A percentile compares a stretch with the other conserved stretches of the same genome.
Evolutionary conservation across 2,797 vertebrate species (phyloP).

Genomic region (Psittacula derbiana): DNA sequence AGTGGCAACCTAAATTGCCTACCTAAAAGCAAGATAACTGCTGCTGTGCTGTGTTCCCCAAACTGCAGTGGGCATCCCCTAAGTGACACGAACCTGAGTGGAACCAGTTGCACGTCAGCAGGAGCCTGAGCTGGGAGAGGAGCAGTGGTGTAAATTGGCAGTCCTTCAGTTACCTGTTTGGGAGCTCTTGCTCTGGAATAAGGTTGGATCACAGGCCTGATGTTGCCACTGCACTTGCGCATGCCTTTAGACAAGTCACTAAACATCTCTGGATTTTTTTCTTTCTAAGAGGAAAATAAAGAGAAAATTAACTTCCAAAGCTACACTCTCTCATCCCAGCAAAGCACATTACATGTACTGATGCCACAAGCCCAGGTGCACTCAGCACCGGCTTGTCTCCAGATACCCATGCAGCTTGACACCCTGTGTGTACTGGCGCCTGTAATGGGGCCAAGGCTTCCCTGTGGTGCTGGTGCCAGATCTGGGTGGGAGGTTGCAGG

Average conservation of each 20-base stretch:
- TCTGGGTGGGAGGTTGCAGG: neutral
- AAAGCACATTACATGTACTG: rapidly evolving
- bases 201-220: no score
- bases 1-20: neutral
- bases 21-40: neutral
- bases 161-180: neutral
- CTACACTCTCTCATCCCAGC: no score
- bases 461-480: neutral
- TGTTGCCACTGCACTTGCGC: neutral
- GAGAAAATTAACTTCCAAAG: neutral
- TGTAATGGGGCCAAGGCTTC: neutral
- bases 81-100: neutral
- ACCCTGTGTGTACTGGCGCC: neutral
- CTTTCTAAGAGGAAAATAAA: neutral
- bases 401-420: neutral
- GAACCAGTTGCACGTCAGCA: rapidly evolving
- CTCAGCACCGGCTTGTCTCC: neutral
- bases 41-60: rapidly evolving
- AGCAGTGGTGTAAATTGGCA: rapidly evolving
- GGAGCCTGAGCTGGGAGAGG: neutral
- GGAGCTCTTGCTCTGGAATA: neutral
- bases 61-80: rapidly evolving
- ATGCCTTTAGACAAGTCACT: neutral
- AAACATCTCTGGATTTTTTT: neutral
- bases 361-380: neutral